phyloP scores from a whole-genome alignment of 2,113 vertebrate genomes.

The Heterotis niloticus region DNA sequence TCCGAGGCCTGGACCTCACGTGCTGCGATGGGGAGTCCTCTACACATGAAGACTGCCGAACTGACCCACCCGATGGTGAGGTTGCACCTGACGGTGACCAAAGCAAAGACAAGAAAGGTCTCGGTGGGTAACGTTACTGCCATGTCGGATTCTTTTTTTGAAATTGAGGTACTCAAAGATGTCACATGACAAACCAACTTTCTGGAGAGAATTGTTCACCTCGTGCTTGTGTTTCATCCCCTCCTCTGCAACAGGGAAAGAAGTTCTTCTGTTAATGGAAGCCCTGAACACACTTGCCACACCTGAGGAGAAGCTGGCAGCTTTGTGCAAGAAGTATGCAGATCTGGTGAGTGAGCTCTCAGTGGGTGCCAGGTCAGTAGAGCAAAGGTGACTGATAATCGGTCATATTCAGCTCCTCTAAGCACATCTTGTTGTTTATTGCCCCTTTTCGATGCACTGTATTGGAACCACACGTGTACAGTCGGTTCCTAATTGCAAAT shows the following conservation, averaged over 20 bases:
- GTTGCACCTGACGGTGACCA: conserved; percentile 73
- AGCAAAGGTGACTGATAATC: not conserved
- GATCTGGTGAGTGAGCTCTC: conserved; percentile 79
- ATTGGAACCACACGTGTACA: not conserved
- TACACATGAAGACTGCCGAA: conserved; percentile 77
- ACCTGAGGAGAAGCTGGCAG: conserved; percentile 95
- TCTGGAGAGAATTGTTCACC: too few relatives aligned
- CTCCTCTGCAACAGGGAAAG: conserved; percentile 77
- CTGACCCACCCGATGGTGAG: conserved; percentile 76
- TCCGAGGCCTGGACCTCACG: conserved; percentile 33
- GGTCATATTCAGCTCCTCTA: not conserved
- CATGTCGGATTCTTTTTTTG: not conserved
- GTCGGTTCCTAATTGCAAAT: too few relatives aligned
- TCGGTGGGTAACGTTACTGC: conserved; percentile 64
- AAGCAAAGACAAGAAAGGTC: conserved; percentile 73
- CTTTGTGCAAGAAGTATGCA: conserved; percentile 97
- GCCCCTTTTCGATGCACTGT: not conserved
- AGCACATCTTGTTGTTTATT: not conserved
- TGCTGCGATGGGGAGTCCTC: conserved; percentile 71
- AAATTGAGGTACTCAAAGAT: not conserved
- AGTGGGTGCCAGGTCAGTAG: not conserved
- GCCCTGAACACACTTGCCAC: conserved; percentile 87
- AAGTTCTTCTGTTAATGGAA: conserved; percentile 94
- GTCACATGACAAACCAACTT: not conserved
- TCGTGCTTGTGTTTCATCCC: not conserved